phyloP scores from a whole-genome alignment of 2,113 vertebrate species.

The Prolemur simus region DNA sequence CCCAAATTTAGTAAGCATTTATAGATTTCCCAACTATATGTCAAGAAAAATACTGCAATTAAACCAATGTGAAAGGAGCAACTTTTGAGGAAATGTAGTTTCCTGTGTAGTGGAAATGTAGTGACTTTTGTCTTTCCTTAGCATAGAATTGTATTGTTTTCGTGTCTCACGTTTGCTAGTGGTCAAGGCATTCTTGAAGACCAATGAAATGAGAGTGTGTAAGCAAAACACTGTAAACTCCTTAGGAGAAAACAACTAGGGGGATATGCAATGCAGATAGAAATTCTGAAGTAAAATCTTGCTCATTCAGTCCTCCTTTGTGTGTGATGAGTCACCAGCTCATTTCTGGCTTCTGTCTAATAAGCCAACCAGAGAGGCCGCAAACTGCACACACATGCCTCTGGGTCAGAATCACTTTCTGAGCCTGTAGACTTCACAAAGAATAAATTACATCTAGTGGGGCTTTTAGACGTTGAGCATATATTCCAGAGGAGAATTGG shows the following conservation, averaged over 20 bases:
- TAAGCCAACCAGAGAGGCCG: background rate
- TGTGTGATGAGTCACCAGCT: background rate
- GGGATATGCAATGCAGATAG: background rate
- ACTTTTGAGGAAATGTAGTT: background rate
- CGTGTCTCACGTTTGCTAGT: background rate
- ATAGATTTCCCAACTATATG: background rate
- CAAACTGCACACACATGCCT: background rate
- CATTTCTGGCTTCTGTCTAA: background rate
- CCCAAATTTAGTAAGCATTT: background rate
- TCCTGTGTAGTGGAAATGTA: no score
- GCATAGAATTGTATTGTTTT: background rate
- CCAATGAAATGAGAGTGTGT: background rate
- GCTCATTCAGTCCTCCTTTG: background rate
- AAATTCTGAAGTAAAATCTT: background rate
- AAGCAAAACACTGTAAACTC: background rate
- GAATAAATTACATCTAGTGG: background rate
- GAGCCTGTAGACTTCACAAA: background rate
- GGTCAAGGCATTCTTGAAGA: background rate
- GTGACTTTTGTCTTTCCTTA: background rate
- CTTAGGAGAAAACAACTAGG: background rate
- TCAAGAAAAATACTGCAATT: background rate
- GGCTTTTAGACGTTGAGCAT: background rate
- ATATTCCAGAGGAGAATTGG: background rate
- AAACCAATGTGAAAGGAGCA: background rate
- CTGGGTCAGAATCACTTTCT: background rate